Base-by-base conservation (phyloP, 2,797 vertebrate genomes). In the Furcifer pardalis region DNA sequence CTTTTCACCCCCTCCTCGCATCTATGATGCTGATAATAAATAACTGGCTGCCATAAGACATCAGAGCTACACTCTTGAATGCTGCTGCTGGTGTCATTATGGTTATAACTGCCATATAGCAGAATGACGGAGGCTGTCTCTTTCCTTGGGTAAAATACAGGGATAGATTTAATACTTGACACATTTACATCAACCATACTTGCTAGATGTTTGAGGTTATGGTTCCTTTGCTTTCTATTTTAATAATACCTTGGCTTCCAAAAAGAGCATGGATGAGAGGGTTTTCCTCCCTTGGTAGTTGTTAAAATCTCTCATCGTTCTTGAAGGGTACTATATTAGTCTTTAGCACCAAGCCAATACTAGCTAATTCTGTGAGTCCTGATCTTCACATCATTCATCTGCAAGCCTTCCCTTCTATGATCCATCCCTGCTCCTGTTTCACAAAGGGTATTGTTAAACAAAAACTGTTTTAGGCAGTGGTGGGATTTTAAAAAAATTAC, bases 171-270 rank as follows among this genome's bases (percentile, higher is more conserved):
- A 84, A 73, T 69, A 86, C 52, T 52, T 66, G 62, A 77, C 44
- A 73, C 37, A 7, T 89, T 90, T 89, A 73, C 69, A 84, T 89
- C 77, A 4, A 4, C 4, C 37, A 30, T 73, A 79, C 46, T 80
- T 82, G 69, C 60, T 68, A 75, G 72, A 75, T 86, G 90, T 88
- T 87, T 79, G 59, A 17, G 79, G 27, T 86, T 92, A 84, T 72
- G 21, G 21, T 90, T 85, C 78, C 42, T 89, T 63, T 77, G 10
- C 42, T 89, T 89, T 90, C 79, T 21, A 5, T 89, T 91, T 90
- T 88, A 72, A 81, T 73, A 87, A 89, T 92, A 84, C 68, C 49
- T 72, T 7, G 84, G 88, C 83, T 35, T 56, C 80, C 60, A 59
- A 87, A 71, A 82, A 75, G n/a, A 91, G 49, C 7, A 85, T 32